Base-by-base conservation (phyloP, 1,140 invertebrate species). In the Apis cerana region DNA sequence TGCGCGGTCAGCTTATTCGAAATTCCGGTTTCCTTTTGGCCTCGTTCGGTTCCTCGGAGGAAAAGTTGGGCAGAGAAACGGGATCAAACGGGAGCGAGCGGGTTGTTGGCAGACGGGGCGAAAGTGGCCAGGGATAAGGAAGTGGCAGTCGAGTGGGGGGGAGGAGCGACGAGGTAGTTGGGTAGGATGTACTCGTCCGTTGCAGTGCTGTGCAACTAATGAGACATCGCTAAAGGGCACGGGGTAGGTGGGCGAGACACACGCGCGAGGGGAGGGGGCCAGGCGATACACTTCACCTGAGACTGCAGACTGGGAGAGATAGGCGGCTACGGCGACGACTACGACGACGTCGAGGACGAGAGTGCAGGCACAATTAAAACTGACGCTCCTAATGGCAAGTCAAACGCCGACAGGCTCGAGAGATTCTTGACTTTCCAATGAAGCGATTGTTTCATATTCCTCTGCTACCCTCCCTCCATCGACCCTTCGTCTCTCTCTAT, bases 381-480 rank as follows among this genome's bases (percentile, higher is more conserved):
- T 94, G 93, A 94, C 93, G 93, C 92, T 93, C 90, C 93, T 94
- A 94, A 94, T 94, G 94, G 93, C 94, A 94, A 94, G 94, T 94
- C 94, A 94, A 94, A 94, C 94, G 93, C 92, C 92, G 92, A 93
- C 93, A 91, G 90, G 91, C 93, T 93, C 91, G 89, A 94, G 93
- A 93, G 93, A 94, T 93, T 94, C 93, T 94, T 93, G 93, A 94
- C 93, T 94, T 94, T 94, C 93, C 93, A 94, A 94, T 94, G 93
- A 94, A 94, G 92, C 93, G 93, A 94, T 94, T 94, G 93, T 94
- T 94, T 94, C 92, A 92, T 94, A 94, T 94, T 92, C 91, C 91
- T 91, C 89, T 84, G 88, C 89, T 88, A 89, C 83, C 90, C 89
- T 86, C 89, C 89, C 90, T 88, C 84, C 80, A 82, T 87, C 86